phyloP scores from a whole-genome alignment of 1,140 invertebrate species.

The Ridgeia piscesae region DNA sequence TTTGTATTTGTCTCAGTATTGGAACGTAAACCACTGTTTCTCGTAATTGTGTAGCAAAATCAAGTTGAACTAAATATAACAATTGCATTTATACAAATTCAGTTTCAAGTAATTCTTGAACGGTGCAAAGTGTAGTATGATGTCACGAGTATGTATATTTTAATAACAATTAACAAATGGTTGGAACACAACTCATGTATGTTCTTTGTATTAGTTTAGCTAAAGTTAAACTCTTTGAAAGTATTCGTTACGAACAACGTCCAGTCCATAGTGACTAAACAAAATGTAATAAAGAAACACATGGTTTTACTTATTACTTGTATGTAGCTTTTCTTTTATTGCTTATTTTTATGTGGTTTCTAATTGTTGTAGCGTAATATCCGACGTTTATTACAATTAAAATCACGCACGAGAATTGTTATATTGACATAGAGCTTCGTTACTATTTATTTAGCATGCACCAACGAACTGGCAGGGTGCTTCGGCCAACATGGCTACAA shows the following conservation, averaged over 20 bases:
- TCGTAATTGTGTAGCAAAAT: too few species aligned
- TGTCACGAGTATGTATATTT: too few species aligned
- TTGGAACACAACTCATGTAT: too few species aligned
- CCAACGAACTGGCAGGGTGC: neutral
- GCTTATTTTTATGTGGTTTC: neutral
- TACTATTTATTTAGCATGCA: neutral
- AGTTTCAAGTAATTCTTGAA: too few species aligned
- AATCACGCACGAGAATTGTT: neutral
- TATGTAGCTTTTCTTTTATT: neutral
- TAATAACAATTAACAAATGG: too few species aligned
- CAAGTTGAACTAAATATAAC: too few species aligned
- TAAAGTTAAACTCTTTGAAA: neutral
- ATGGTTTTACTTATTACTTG: neutral
- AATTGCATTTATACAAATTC: too few species aligned
- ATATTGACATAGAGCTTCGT: neutral
- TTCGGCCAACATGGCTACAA: neutral
- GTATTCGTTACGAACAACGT: neutral
- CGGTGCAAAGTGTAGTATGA: too few species aligned
- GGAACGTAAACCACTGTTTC: too few species aligned
- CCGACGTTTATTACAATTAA: neutral
- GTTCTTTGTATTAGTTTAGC: neutral
- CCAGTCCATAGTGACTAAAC: neutral
- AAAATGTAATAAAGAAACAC: neutral
- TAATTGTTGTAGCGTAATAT: neutral
- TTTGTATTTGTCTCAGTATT: neutral